These are phyloP conservation scores for Misgurnus anguillicaudatus DNA, from an alignment of 2,113 vertebrate genomes.

Conservation along the genomic window DNA sequence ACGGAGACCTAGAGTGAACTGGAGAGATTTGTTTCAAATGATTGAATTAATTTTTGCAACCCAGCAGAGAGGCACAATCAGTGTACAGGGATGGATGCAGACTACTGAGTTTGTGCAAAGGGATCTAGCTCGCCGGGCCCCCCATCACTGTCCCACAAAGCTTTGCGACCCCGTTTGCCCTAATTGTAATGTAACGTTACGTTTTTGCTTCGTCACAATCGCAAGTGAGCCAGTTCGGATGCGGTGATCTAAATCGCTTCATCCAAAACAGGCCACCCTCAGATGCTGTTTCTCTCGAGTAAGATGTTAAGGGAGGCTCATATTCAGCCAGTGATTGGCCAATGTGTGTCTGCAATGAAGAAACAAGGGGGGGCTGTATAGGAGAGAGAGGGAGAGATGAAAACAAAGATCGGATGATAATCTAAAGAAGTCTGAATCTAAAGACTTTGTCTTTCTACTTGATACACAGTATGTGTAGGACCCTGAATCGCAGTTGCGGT, in stretches of 20 bases:
- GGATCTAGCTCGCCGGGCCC: background rate
- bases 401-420: background rate
- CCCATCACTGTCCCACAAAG: constrained; percentile 12
- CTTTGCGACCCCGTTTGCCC: constrained; percentile 63
- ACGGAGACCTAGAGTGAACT: background rate
- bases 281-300: constrained; percentile 44
- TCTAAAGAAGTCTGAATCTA: background rate
- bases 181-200: constrained; percentile 67
- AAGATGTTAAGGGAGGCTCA: constrained; percentile 52
- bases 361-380: constrained; percentile 56
- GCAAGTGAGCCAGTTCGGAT: constrained; percentile 14
- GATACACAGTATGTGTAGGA: constrained; percentile 16
- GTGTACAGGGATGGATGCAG: background rate
- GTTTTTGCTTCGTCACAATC: constrained; percentile 41
- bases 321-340: constrained; percentile 76
- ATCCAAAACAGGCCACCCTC: background rate
- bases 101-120: background rate
- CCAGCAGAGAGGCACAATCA: background rate
- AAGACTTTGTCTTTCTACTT: constrained; percentile 4
- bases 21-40: background rate
- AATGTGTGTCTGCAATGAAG: constrained; percentile 74
- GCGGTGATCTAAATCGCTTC: background rate
- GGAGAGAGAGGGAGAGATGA: background rate
- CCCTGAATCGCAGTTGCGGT: constrained; percentile 33
- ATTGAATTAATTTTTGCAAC: background rate